A percentile compares a stretch with the other conserved stretches of the same genome.
These are phyloP conservation scores for Epizoanthus illoricatus DNA, from an alignment of 92 coral and sea anemone species.

Conservation along the genomic window DNA sequence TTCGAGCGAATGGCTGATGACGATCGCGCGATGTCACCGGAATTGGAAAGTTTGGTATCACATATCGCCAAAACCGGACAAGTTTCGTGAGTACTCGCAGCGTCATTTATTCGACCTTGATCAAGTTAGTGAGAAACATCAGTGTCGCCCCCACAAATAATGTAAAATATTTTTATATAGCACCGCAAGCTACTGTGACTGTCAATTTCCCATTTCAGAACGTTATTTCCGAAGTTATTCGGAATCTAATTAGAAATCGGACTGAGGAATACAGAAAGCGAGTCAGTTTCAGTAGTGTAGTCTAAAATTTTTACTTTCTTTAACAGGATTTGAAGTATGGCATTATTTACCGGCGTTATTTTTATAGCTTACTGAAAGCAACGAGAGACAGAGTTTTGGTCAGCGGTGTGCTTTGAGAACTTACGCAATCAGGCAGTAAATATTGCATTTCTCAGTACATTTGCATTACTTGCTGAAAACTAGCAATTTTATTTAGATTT, in stretches of 20 bases:
- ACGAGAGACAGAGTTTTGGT: neutral
- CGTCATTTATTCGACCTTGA: neutral
- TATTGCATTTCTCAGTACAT: neutral
- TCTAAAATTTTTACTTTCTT: too few species aligned
- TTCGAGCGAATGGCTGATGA: constrained; percentile 94
- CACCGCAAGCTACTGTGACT: too few species aligned
- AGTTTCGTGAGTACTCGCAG: constrained; percentile 67
- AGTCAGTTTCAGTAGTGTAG: too few species aligned
- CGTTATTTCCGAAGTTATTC: too few species aligned
- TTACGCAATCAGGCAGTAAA: constrained; percentile 21
- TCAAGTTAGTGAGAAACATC: neutral
- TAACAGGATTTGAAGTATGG: neutral
- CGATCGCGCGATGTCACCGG: constrained; percentile 88
- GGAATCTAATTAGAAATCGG: too few species aligned
- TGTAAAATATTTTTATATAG: neutral
- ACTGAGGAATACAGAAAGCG: too few species aligned
- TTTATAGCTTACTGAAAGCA: neutral
- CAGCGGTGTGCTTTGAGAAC: constrained; percentile 17
- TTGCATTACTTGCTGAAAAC: too few species aligned
- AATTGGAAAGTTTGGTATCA: constrained; percentile 80
- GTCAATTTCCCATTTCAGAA: too few species aligned
- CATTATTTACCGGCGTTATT: neutral
- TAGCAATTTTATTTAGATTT: too few species aligned
- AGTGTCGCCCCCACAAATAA: neutral
- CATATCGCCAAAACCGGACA: constrained; percentile 97